Conservation (phyloP, 2,113 vertebrate species). For the Channa argus region DNA sequence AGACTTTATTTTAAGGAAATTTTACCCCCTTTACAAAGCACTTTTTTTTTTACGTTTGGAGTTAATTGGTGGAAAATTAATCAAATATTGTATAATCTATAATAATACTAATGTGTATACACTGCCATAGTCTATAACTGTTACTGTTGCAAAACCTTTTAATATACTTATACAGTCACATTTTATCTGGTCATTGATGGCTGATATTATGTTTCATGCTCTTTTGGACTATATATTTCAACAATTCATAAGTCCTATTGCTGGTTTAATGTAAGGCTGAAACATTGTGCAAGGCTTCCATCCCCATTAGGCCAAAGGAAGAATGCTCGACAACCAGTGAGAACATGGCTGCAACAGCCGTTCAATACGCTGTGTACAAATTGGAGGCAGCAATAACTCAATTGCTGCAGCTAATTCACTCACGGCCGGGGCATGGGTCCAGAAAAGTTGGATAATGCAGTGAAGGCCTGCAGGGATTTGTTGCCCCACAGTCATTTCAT, state of each 20-base stretch:
- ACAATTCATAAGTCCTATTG: slow-evolving; percentile 13
- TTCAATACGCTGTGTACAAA: slow-evolving; percentile 83
- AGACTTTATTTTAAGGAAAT: slow-evolving; percentile 16
- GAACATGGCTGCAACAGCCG: slow-evolving; percentile 76
- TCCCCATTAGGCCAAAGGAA: slow-evolving; percentile 57
- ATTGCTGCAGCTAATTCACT: slow-evolving; percentile 85
- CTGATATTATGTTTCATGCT: slow-evolving; percentile 36
- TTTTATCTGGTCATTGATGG: slow-evolving; percentile 5
- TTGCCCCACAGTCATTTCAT: slow-evolving; percentile 82
- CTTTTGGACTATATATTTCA: slow-evolving; percentile 42
- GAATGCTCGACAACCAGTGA: slow-evolving; percentile 59
- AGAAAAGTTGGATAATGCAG: slow-evolving; percentile 84
- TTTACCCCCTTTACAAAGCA: slow-evolving; percentile 21
- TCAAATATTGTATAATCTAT: too few relatives aligned
- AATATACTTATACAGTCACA: too few relatives aligned
- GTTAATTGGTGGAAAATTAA: too few relatives aligned
- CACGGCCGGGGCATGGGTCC: slow-evolving; percentile 77
- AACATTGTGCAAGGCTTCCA: slow-evolving; percentile 34
- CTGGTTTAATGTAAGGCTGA: slow-evolving; percentile 34
- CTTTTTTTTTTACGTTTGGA: slow-evolving; percentile 34
- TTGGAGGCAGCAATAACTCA: slow-evolving; percentile 85
- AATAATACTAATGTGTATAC: too few relatives aligned
- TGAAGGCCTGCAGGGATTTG: slow-evolving; percentile 82
- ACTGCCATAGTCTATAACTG: too few relatives aligned
- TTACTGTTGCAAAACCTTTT: too few relatives aligned